phyloP scores from a whole-genome alignment of 92 coral and sea anemone genomes.

The Zoanthus sociatus region DNA sequence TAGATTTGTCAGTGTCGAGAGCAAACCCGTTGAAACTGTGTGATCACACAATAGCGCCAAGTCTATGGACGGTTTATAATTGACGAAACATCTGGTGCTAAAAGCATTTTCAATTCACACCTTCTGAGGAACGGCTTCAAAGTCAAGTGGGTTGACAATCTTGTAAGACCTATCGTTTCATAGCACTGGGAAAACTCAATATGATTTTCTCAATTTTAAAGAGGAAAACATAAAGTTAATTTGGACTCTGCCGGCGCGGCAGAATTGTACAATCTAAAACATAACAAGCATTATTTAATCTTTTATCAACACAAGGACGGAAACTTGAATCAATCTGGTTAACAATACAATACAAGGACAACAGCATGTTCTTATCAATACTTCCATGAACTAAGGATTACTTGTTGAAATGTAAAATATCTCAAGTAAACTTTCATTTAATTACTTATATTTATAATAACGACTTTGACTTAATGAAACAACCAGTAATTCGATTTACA shows the following conservation, averaged over 20 bases:
- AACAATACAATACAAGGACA: neutral
- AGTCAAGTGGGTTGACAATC: slow-evolving; percentile 23
- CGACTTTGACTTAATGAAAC: neutral
- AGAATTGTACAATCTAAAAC: slow-evolving; percentile 17
- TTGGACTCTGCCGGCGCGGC: neutral
- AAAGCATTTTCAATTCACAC: slow-evolving; percentile 50
- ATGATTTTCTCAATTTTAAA: neutral
- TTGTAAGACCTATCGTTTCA: neutral
- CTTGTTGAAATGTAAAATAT: neutral
- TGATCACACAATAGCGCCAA: neutral
- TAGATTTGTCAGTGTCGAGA: neutral
- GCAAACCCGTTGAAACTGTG: neutral
- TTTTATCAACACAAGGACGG: slow-evolving; percentile 38
- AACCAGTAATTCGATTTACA: slow-evolving; percentile 23
- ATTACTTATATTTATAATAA: neutral
- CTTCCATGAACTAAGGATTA: neutral
- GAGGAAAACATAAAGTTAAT: slow-evolving; percentile 25
- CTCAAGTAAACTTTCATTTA: neutral
- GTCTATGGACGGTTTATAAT: neutral
- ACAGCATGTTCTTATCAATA: neutral
- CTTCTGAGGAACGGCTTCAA: neutral
- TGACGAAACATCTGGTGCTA: slow-evolving; percentile 43
- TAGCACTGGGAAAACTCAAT: slow-evolving; percentile 19
- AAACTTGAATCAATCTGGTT: neutral
- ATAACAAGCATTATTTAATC: slow-evolving; percentile 19